Base-by-base conservation (phyloP, 2,888 invertebrate species). In the Microplitis deprimator region DNA sequence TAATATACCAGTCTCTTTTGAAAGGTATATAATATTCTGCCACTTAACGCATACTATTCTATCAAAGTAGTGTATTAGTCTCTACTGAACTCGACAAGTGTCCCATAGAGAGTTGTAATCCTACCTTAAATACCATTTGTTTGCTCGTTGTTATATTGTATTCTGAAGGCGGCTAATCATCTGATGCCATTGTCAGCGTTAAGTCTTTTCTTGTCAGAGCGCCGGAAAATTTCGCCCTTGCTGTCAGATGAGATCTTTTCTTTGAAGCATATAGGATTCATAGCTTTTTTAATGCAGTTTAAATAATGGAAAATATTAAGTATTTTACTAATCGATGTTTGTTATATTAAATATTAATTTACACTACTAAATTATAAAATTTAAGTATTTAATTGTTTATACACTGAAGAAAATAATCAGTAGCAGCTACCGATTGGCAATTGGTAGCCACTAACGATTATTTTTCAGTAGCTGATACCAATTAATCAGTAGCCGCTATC, bases 1-100 rank as follows among this genome's bases (percentile, higher is more conserved):
- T 50, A 50, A 50, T 50, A 50, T 50, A 50, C 50, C 50, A 50
- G 50, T 50, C 50, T 50, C 50, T 50, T 50, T 50, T 50, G 50
- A 50, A 50, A 50, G 50, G 50, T 50, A 50, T 50, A 50, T 50
- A 50, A 50, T 50, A 50, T 50, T 50, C 50, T 50, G 50, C 50
- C 50, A 50, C 50, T 50, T 50, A 50, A 50, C 50, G 50, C 50
- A 50, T 50, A 50, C 50, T 50, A 50, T 50, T 50, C 50, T 13
- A 50, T 50, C 50, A 50, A 13, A 13, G 50, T 8, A 50, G 50
- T 50, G 50, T 50, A 50, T 50, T 50, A 50, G 50, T 50, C 50
- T 50, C 10, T 50, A 50, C 10, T 13, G 50, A 50, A 50, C 50
- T 50, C 50, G 50, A 50, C 50, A 50, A 50, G 50, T 50, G 50